Conservation (phyloP, 1,140 invertebrate genomes). For the Monomorium pharaonis region DNA sequence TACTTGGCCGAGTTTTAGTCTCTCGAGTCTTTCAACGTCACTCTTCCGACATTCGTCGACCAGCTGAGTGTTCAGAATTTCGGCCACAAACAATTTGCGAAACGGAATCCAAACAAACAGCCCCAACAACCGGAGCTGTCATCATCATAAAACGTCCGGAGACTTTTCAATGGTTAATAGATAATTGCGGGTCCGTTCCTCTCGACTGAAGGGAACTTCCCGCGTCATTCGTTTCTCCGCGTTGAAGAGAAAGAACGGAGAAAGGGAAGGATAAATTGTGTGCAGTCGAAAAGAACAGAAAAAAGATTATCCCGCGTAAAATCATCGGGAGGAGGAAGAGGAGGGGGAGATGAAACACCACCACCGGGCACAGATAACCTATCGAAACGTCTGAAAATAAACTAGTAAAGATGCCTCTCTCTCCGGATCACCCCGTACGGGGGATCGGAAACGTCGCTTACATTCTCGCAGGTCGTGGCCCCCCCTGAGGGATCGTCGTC, state of each 20-base stretch:
- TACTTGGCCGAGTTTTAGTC: background rate
- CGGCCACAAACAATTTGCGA: background rate
- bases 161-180: background rate
- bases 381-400: background rate
- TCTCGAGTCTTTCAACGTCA: background rate
- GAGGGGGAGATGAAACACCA: too few relatives aligned
- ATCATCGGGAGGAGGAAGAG: too few relatives aligned
- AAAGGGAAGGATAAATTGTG: too few relatives aligned
- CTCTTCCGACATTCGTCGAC: background rate
- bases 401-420: background rate
- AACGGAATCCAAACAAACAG: too few relatives aligned
- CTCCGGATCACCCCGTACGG: background rate
- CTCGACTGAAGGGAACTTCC: too few relatives aligned
- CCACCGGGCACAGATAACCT: background rate
- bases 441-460: background rate
- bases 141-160: background rate
- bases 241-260: too few relatives aligned
- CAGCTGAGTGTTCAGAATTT: background rate
- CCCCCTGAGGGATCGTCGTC: too few relatives aligned
- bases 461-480: background rate
- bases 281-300: too few relatives aligned
- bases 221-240: too few relatives aligned
- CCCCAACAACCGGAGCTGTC: too few relatives aligned
- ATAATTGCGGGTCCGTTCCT: too few relatives aligned
- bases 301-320: too few relatives aligned